Percentiles rank a stretch among this genome's conserved stretches.
phyloP scores from a whole-genome alignment of 2,888 invertebrate species.

The Deilephila porcellus region DNA sequence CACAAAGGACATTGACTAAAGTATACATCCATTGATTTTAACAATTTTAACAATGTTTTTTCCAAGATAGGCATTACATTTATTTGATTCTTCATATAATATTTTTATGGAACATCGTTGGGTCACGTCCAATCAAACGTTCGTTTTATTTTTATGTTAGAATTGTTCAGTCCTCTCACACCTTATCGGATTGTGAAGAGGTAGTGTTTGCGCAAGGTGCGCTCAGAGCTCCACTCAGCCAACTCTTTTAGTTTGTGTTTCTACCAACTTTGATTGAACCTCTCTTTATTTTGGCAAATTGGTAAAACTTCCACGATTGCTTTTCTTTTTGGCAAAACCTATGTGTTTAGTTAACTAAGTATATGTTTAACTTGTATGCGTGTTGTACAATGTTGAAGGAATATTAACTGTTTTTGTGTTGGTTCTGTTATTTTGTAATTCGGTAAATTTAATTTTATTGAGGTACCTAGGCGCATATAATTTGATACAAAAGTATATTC shows the following conservation, averaged over 20 bases:
- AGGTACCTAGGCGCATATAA: too few relatives aligned
- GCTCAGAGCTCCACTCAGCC: slow-evolving; percentile 45
- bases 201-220: slow-evolving; percentile 64
- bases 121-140: slow-evolving; percentile 18
- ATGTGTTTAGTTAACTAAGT: slow-evolving; percentile 43
- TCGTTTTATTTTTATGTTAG: slow-evolving; percentile 19
- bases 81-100: not conserved
- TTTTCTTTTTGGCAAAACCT: slow-evolving; percentile 62
- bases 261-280: slow-evolving; percentile 57
- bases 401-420: not conserved
- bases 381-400: not conserved
- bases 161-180: slow-evolving; percentile 29
- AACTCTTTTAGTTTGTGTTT: slow-evolving; percentile 52
- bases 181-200: slow-evolving; percentile 45
- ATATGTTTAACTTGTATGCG: slow-evolving; percentile 5
- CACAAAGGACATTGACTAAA: too few relatives aligned
- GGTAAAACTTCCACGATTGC: slow-evolving; percentile 74
- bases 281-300: slow-evolving; percentile 79
- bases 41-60: too few relatives aligned
- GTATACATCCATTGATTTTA: too few relatives aligned
- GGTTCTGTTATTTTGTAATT: not conserved
- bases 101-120: slow-evolving; percentile 9
- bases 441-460: too few relatives aligned
- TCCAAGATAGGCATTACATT: not conserved
- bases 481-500: too few relatives aligned